phyloP scores from a whole-genome alignment of 2,797 vertebrate species.

The Philypnodon macrostomus region DNA sequence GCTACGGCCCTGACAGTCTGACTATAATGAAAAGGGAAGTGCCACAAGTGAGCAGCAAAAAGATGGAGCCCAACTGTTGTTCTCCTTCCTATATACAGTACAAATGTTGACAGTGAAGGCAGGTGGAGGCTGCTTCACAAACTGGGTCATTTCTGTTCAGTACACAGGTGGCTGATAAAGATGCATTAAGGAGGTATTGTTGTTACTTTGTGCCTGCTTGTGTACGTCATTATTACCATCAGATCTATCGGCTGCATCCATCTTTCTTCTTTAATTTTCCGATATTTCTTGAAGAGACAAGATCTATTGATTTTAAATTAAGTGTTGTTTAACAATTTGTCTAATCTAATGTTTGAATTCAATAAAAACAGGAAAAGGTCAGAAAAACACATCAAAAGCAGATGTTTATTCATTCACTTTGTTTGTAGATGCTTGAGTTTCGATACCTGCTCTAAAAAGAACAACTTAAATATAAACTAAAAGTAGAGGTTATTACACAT shows the following conservation, averaged over 20 bases:
- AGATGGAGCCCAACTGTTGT: constrained; percentile 52
- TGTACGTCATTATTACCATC: not conserved
- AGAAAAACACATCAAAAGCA: constrained; percentile 41
- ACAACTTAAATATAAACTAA: constrained; percentile 70
- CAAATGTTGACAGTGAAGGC: constrained; percentile 12
- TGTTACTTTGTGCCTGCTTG: not conserved
- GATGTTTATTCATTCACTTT: constrained; percentile 77
- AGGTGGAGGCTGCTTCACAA: constrained; percentile 15
- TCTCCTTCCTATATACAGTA: constrained; percentile 33
- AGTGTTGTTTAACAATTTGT: too few species aligned
- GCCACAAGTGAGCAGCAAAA: constrained; percentile 46
- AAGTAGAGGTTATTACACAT: constrained; percentile 76
- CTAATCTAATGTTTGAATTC: not conserved
- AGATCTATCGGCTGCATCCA: not conserved
- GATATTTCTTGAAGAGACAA: too few species aligned
- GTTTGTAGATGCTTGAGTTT: constrained; percentile 64
- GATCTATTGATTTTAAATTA: too few species aligned
- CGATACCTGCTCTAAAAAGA: constrained; percentile 69
- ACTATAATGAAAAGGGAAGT: constrained; percentile 57
- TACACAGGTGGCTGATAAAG: not conserved
- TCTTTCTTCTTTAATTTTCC: not conserved
- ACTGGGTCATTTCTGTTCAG: not conserved
- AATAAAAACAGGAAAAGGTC: constrained; percentile 28
- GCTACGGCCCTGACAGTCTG: constrained; percentile 56
- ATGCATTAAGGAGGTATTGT: not conserved